These are phyloP conservation scores for Odontesthes bonariensis DNA, from an alignment of 2,113 vertebrate species.

Conservation along the genomic window DNA sequence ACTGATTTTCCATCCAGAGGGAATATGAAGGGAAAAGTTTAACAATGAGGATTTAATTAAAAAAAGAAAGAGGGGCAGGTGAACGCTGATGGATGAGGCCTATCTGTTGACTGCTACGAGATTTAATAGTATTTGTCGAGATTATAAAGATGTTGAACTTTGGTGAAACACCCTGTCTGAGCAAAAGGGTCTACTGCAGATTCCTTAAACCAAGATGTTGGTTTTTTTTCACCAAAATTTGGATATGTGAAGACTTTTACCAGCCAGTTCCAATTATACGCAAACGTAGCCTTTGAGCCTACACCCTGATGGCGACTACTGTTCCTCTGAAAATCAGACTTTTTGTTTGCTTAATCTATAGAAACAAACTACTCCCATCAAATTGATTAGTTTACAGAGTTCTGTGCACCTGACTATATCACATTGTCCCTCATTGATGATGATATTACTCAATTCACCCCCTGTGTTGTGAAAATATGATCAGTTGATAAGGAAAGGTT, in stretches of 20 bases:
- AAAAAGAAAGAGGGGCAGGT: too few species aligned
- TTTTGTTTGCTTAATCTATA: constrained; percentile 49
- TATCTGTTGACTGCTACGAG: too few species aligned
- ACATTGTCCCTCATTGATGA: constrained; percentile 23
- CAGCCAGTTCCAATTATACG: constrained; percentile 8
- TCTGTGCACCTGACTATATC: constrained; percentile 39
- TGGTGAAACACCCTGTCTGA: too few species aligned
- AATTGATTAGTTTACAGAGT: constrained; percentile 31
- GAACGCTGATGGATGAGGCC: too few species aligned
- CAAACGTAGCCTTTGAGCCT: not conserved
- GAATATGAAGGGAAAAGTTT: not conserved
- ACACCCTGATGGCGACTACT: constrained; percentile 2
- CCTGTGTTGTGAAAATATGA: constrained; percentile 26
- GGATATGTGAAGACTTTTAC: too few species aligned
- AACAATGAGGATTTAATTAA: too few species aligned
- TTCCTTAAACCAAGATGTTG: too few species aligned
- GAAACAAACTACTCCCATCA: constrained; percentile 17
- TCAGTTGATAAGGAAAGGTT: constrained; percentile 47
- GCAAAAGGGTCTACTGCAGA: too few species aligned
- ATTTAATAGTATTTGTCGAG: too few species aligned
- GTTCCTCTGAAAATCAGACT: constrained; percentile 37
- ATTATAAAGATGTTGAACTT: too few species aligned
- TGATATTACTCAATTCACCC: not conserved
- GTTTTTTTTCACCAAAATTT: too few species aligned
- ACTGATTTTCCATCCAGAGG: not conserved